Evolutionary conservation across 2,797 vertebrate species (phyloP).

Genomic region (Merluccius polli): DNA sequence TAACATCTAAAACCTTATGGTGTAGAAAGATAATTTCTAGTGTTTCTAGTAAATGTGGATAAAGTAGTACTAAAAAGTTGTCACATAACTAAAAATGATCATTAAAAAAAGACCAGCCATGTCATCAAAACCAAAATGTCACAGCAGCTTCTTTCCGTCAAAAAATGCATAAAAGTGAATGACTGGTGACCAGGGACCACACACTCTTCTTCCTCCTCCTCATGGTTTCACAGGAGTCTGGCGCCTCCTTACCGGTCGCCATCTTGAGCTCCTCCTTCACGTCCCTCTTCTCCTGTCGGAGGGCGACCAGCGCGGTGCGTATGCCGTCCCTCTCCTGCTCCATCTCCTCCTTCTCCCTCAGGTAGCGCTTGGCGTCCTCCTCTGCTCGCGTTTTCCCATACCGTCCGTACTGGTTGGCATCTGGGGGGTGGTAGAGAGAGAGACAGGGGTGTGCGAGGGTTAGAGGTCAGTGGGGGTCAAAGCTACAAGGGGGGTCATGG

Average conservation of each 20-base stretch:
- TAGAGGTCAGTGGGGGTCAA: constrained; percentile 15
- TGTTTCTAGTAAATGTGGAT: too few species aligned
- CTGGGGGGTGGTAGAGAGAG: constrained; percentile 81
- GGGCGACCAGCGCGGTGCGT: constrained; percentile 76
- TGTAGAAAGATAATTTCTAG: too few species aligned
- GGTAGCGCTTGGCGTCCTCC: constrained; percentile 88
- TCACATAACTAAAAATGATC: too few species aligned
- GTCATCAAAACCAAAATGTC: too few species aligned
- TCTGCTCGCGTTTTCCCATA: constrained; percentile 96
- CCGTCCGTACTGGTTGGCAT: constrained; percentile 85
- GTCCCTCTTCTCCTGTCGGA: constrained; percentile 84
- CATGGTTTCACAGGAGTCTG: constrained; percentile 71
- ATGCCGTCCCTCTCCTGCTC: too few species aligned
- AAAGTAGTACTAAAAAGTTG: too few species aligned
- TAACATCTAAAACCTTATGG: too few species aligned
- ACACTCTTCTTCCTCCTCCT: constrained; percentile 79
- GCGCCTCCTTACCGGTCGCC: constrained; percentile 81
- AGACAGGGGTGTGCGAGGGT: constrained; percentile 68
- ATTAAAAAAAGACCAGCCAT: too few species aligned
- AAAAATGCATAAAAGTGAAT: too few species aligned
- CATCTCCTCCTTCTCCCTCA: constrained; percentile 87
- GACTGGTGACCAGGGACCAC: too few species aligned
- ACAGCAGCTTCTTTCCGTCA: too few species aligned
- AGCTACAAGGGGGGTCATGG: constrained; percentile 50
- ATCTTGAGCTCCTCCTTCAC: constrained; percentile 81